These are phyloP conservation scores for Phrynosoma platyrhinos DNA, from an alignment of 2,113 vertebrate genomes.

Conservation along the genomic window DNA sequence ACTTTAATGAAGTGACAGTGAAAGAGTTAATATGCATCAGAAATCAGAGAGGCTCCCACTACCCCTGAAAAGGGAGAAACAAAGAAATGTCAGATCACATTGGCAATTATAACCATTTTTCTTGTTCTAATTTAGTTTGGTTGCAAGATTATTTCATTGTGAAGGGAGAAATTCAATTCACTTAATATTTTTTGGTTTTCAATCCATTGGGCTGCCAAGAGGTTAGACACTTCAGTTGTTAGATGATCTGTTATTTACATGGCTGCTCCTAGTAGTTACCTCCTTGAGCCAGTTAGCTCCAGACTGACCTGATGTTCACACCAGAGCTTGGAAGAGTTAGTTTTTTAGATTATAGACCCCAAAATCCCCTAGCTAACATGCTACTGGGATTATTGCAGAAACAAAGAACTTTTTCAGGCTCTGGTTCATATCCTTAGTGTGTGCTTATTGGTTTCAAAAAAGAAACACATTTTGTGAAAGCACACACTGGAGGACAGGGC, in stretches of 20 bases:
- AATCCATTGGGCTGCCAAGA: not conserved
- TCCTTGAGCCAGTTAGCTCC: not conserved
- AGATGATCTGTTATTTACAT: not conserved
- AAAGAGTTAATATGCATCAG: too few relatives aligned
- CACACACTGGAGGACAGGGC: conserved; percentile 62
- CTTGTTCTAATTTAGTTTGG: not conserved
- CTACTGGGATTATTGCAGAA: too few relatives aligned
- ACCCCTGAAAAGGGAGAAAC: not conserved
- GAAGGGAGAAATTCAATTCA: too few relatives aligned
- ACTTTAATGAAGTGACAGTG: too few relatives aligned
- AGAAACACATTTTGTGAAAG: not conserved
- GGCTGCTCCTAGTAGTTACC: not conserved
- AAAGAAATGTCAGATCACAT: not conserved
- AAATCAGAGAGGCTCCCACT: too few relatives aligned
- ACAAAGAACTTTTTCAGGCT: too few relatives aligned
- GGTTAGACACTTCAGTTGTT: not conserved
- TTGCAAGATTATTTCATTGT: not conserved
- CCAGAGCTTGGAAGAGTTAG: not conserved
- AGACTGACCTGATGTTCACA: not conserved
- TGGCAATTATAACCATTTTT: not conserved
- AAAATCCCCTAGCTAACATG: too few relatives aligned
- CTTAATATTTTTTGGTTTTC: not conserved
- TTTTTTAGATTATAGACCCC: too few relatives aligned
- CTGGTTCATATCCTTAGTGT: not conserved
- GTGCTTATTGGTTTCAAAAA: not conserved